Conservation (phyloP, 64 coral and sea anemone species). For the Dendrophyllia cribrosa region DNA sequence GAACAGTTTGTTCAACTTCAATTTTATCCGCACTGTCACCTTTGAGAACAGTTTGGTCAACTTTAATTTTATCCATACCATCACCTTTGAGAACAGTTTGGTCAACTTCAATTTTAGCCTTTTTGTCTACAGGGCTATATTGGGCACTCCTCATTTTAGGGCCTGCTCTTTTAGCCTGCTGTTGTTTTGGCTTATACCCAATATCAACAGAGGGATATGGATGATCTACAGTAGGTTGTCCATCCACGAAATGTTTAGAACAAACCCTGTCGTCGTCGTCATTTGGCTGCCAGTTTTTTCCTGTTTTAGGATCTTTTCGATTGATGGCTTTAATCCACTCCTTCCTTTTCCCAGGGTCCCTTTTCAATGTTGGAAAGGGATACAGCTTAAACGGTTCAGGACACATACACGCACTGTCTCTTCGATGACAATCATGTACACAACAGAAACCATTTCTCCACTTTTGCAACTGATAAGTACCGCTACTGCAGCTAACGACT, state of each 20-base stretch:
- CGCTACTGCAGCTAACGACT: slow-evolving; percentile 53
- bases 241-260: slow-evolving; percentile 54
- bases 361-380: slow-evolving; percentile 70
- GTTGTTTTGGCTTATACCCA: slow-evolving; percentile 25
- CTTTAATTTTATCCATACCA: too few relatives aligned
- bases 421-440: slow-evolving; percentile 47
- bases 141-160: background rate
- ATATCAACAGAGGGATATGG: slow-evolving; percentile 23
- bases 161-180: slow-evolving; percentile 16
- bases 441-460: slow-evolving; percentile 51
- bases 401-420: slow-evolving; percentile 31
- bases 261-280: slow-evolving; percentile 45
- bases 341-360: slow-evolving; percentile 57
- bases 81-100: too few relatives aligned
- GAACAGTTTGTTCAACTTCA: slow-evolving; percentile 28
- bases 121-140: slow-evolving; percentile 9
- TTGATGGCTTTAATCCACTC: slow-evolving; percentile 67
- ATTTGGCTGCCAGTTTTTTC: slow-evolving; percentile 58
- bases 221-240: slow-evolving; percentile 38
- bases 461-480: slow-evolving; percentile 67
- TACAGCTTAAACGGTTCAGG: slow-evolving; percentile 52
- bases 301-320: slow-evolving; percentile 71
- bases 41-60: slow-evolving; percentile 24
- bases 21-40: slow-evolving; percentile 31
- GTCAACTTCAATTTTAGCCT: slow-evolving; percentile 10